These are phyloP conservation scores for Pocota personata DNA, from an alignment of 2,888 invertebrate genomes.

Conservation along the genomic window DNA sequence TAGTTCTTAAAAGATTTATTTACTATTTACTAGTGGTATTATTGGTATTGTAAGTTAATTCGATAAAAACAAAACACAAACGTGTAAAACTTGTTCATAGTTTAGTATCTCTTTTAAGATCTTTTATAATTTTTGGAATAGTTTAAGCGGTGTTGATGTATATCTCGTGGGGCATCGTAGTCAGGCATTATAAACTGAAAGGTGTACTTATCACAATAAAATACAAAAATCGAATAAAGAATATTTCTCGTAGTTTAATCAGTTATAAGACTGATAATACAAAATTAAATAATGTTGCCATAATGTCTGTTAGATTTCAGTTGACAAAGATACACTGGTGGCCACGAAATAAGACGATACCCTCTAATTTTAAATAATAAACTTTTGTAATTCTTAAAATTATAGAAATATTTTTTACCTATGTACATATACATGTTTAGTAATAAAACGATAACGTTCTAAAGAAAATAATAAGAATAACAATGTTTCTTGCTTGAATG, in stretches of 20 bases:
- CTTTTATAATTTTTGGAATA: constrained; percentile 20
- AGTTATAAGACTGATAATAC: background rate
- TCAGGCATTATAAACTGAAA: background rate
- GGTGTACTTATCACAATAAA: constrained; percentile 6
- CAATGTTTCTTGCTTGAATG: background rate
- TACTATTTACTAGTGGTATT: constrained; percentile 56
- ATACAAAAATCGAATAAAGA: background rate
- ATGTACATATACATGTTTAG: background rate
- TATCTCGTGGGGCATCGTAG: constrained; percentile 19
- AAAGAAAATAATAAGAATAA: background rate
- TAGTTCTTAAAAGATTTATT: constrained; percentile 43
- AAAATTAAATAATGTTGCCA: background rate
- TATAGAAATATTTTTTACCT: constrained; percentile 13
- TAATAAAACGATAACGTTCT: constrained; percentile 3
- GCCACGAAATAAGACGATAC: background rate
- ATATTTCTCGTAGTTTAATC: background rate
- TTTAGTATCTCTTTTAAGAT: constrained; percentile 42
- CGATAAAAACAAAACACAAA: constrained; percentile 12
- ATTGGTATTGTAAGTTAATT: constrained; percentile 53
- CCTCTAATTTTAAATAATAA: background rate
- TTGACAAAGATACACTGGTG: constrained; percentile 2
- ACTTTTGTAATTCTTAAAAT: background rate
- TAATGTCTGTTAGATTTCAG: background rate
- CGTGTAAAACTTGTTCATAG: constrained; percentile 54
- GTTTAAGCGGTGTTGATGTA: constrained; percentile 26